phyloP scores from a whole-genome alignment of 2,113 vertebrate species.

The Seriola aureovittata region DNA sequence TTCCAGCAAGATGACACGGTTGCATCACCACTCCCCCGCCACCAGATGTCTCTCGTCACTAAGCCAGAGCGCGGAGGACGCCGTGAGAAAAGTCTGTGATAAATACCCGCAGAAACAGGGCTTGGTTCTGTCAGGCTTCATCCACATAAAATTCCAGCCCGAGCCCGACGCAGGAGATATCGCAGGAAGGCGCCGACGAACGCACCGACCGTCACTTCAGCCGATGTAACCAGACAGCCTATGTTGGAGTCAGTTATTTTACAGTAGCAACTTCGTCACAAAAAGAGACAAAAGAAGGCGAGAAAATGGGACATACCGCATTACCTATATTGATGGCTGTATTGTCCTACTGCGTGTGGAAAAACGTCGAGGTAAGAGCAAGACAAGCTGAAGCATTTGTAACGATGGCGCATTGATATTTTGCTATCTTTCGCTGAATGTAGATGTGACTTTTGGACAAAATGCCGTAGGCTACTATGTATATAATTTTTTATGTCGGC shows the following conservation, averaged over 20 bases:
- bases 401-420: slow-evolving; percentile 40
- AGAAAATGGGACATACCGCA: slow-evolving; percentile 82
- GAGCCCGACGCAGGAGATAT: slow-evolving; percentile 73
- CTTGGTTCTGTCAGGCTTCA: slow-evolving; percentile 79
- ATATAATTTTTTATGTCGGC: background rate
- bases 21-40: slow-evolving; percentile 1
- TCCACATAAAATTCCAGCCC: slow-evolving; percentile 55
- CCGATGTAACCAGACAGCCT: slow-evolving; percentile 70
- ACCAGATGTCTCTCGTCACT: slow-evolving; percentile 72
- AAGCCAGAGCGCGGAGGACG: slow-evolving; percentile 7
- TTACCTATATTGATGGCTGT: slow-evolving; percentile 77
- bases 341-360: slow-evolving; percentile 75
- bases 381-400: slow-evolving; percentile 23
- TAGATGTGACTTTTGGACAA: background rate
- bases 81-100: slow-evolving; percentile 38
- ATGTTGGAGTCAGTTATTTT: slow-evolving; percentile 61
- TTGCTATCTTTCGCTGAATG: slow-evolving; percentile 1
- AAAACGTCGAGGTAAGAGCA: slow-evolving; percentile 81
- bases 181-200: slow-evolving; percentile 50
- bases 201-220: slow-evolving; percentile 66
- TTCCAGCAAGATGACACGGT: background rate
- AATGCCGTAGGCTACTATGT: background rate
- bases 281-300: slow-evolving; percentile 57
- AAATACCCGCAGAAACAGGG: slow-evolving; percentile 82
- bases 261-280: slow-evolving; percentile 46